Percentiles rank a stretch among this genome's conserved stretches.
phyloP scores from a whole-genome alignment of 1,140 invertebrate species.

The Gonioctena quinquepunctata region DNA sequence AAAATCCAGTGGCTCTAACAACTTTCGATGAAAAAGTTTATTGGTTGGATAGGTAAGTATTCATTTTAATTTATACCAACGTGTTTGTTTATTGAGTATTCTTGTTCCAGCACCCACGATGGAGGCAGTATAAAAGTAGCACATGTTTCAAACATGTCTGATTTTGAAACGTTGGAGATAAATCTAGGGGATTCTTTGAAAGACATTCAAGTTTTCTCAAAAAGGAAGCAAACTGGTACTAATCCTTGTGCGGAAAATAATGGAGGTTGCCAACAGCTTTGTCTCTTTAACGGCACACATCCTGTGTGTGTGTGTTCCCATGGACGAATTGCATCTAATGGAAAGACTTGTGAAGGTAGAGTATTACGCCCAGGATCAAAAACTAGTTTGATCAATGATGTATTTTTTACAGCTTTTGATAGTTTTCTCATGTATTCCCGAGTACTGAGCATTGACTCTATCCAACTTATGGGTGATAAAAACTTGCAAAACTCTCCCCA shows the following conservation, averaged over 20 bases:
- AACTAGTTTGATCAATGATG: too few species aligned
- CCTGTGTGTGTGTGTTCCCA: conserved; percentile 76
- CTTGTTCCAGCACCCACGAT: conserved; percentile 60
- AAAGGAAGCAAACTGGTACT: conserved; percentile 60
- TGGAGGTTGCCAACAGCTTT: conserved; percentile 76
- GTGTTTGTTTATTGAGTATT: background rate
- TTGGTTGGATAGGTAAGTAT: conserved; percentile 77
- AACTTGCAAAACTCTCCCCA: conserved; percentile 76
- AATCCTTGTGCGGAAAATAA: conserved; percentile 74
- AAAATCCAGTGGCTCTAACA: conserved; percentile 79
- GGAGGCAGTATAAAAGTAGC: conserved; percentile 70
- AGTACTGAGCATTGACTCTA: conserved; percentile 74
- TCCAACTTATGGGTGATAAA: conserved; percentile 73
- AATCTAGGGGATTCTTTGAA: conserved; percentile 71
- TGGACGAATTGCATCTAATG: conserved; percentile 68
- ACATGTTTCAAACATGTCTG: conserved; percentile 63
- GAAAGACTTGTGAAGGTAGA: conserved; percentile 66
- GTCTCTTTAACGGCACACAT: conserved; percentile 73
- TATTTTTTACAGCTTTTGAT: conserved; percentile 64
- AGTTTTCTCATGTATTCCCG: conserved; percentile 78
- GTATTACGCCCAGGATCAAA: too few species aligned
- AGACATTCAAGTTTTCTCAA: conserved; percentile 70
- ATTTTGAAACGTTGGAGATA: conserved; percentile 61
- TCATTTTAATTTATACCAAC: background rate
- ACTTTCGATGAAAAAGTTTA: conserved; percentile 77